phyloP scores from a whole-genome alignment of 2,797 vertebrate species.

The Diplodus puntazzo region DNA sequence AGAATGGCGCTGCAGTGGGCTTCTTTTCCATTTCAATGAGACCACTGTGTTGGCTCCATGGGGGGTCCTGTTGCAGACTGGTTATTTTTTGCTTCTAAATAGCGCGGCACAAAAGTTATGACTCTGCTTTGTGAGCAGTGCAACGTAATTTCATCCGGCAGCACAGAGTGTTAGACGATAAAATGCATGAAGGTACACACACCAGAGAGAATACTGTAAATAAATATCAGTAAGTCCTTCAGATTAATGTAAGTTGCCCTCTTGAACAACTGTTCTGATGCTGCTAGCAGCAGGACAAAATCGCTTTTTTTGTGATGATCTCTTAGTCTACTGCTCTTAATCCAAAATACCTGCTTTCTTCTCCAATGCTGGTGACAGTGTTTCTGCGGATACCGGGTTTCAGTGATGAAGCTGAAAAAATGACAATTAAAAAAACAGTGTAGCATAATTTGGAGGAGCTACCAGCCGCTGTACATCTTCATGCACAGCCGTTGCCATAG shows the following conservation, averaged over 20 bases:
- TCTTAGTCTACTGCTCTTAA: no score
- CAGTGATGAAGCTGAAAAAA: no score
- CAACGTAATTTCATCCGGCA: not conserved
- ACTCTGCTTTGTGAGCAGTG: not conserved
- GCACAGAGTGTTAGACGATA: not conserved
- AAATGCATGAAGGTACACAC: not conserved
- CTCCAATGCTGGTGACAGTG: no score
- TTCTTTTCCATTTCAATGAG: slow-evolving; percentile 20
- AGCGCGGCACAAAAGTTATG: not conserved
- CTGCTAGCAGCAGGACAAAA: not conserved
- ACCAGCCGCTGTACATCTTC: no score
- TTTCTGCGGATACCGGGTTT: no score
- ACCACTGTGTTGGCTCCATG: not conserved
- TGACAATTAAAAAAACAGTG: no score
- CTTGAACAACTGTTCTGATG: not conserved
- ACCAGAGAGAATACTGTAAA: not conserved
- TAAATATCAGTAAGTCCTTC: not conserved
- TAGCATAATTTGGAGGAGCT: no score
- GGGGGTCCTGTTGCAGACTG: not conserved
- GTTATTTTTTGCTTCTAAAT: not conserved
- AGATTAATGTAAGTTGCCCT: not conserved
- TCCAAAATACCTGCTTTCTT: no score
- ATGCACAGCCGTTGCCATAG: no score
- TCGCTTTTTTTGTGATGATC: not conserved
- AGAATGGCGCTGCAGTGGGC: not conserved